A percentile compares a stretch with the other conserved stretches of the same genome.
Evolutionary conservation across 2,113 vertebrate species (phyloP).

Genomic region (Tylochromis polylepis): DNA sequence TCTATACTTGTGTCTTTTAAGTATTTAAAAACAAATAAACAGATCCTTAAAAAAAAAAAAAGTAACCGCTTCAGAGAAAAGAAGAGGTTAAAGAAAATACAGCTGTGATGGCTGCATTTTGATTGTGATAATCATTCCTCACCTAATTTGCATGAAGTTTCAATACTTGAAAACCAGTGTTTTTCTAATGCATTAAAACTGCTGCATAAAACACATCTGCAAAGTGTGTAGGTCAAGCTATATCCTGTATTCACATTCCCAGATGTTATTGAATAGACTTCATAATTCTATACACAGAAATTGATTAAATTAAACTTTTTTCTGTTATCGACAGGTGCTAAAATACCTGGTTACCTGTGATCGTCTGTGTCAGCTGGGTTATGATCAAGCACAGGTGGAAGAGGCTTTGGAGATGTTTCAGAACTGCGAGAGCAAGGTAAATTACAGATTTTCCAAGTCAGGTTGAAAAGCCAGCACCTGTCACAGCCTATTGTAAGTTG

Average conservation of each 20-base stretch:
- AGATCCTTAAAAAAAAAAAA: not conserved
- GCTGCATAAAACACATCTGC: not conserved
- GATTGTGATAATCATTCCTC: not conserved
- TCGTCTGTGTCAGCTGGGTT: slow-evolving; percentile 83
- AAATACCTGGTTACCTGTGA: slow-evolving; percentile 84
- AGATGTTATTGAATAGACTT: not conserved
- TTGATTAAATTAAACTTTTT: not conserved
- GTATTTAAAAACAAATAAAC: not conserved
- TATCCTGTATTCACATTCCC: not conserved
- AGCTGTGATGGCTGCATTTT: too few relatives aligned
- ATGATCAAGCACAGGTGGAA: slow-evolving; percentile 86
- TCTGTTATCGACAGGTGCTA: slow-evolving; percentile 74
- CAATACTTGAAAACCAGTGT: not conserved
- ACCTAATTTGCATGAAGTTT: not conserved
- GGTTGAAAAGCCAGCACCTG: not conserved
- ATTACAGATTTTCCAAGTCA: not conserved
- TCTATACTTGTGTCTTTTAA: not conserved
- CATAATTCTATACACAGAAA: not conserved
- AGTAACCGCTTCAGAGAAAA: not conserved
- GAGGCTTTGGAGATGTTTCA: slow-evolving; percentile 99
- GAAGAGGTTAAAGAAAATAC: not conserved
- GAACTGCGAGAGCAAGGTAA: slow-evolving; percentile 91
- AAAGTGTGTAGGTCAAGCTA: not conserved
- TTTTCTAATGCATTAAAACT: not conserved
- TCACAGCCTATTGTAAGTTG: not conserved